These are phyloP conservation scores for Podarcis siculus DNA, from an alignment of 2,797 vertebrate species.

Conservation along the genomic window DNA sequence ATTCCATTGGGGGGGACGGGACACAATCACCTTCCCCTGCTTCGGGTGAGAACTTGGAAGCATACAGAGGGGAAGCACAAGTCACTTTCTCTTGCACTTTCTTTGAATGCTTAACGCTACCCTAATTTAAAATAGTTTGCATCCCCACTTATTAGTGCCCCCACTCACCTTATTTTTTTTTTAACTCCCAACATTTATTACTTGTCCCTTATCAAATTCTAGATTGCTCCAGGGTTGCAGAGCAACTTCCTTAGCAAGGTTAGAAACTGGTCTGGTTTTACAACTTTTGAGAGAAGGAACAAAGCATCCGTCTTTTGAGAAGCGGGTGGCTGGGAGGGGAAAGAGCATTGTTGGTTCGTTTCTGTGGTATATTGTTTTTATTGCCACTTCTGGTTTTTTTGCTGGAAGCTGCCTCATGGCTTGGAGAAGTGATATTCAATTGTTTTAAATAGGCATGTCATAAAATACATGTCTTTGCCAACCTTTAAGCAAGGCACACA, in stretches of 20 bases:
- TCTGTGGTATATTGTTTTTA: neutral
- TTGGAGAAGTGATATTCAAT: too few relatives aligned
- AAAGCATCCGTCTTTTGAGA: neutral
- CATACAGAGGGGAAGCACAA: neutral
- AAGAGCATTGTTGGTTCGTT: neutral
- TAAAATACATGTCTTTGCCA: neutral
- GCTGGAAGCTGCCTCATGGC: neutral
- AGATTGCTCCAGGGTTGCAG: conserved; percentile 22
- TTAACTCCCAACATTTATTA: conserved; percentile 40
- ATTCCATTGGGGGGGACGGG: neutral
- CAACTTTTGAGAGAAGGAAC: neutral
- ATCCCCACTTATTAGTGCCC: conserved; percentile 38
- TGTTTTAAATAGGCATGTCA: neutral
- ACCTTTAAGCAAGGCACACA: neutral
- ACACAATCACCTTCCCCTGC: neutral
- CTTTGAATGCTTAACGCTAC: neutral
- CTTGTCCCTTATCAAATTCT: conserved; percentile 53
- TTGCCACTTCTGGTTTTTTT: neutral
- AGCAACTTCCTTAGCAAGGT: neutral
- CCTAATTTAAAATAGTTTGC: conserved; percentile 33
- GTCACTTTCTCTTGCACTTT: neutral
- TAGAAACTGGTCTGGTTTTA: neutral
- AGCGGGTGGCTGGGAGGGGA: too few relatives aligned
- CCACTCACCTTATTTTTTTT: conserved; percentile 34
- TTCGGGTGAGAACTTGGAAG: neutral